Base-by-base conservation (phyloP, 2,113 vertebrate genomes). In the Danionella cerebrum region DNA sequence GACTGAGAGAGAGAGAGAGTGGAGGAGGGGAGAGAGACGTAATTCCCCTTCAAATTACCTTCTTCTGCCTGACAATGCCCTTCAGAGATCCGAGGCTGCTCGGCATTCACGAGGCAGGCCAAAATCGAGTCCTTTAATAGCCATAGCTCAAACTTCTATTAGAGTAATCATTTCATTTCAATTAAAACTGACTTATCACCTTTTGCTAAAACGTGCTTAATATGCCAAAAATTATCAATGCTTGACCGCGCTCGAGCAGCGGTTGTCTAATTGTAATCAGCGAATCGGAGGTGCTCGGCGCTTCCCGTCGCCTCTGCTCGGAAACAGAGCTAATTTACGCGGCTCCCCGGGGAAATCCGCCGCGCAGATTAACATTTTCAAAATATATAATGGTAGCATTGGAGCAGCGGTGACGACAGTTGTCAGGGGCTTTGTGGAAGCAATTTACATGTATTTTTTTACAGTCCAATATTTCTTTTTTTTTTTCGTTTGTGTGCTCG, bases 101-200 rank as follows among this genome's bases (percentile, higher is more conserved):
- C 85, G 16, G 90, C 91, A 89, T 93, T 93, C 91, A 84, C 83
- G 79, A 83, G 88, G 89, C 78, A 86, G 21, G 29, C 11, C 22
- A 6, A 90, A 89, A 88, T 87, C 89, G 93, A 93, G 93, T 94
- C 88, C 86, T 88, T 94, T 97, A 94, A 97, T 97, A 98, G 96
- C 94, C 96, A 97, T 97, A 97, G 94, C 92, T 93, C 25, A 95
- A 98, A 97, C 93, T 97, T 98, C 92, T 93, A 97, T 97, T 95
- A 95, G 92, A 98, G 94, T 94, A 95, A 97, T 96, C 93, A 97
- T 97, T 98, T 95, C 91, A 97, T 97, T 97, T 98, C 94, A 97
- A 98, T 98, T 97, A 97, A 97, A 97, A 96, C 92, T 96, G 96
- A 97, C 94, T 98, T 97, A 98, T 98, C 96, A 97, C 96, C 96